Evolutionary conservation across 2,888 invertebrate genomes (phyloP), one percentile per base, ranked within the genome.

Genomic region (Belgica antarctica): DNA sequence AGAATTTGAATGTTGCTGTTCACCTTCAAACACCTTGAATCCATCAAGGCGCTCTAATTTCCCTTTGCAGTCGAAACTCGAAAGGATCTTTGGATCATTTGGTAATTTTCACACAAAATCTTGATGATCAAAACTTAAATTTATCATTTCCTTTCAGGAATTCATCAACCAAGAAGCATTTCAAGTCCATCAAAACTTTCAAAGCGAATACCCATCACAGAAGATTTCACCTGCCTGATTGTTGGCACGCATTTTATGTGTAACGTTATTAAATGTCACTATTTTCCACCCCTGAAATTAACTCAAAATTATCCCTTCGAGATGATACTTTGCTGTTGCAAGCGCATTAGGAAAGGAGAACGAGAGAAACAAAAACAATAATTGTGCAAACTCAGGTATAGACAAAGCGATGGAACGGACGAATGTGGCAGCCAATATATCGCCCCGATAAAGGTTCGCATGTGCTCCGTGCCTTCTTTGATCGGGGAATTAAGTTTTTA

Each of bases 231-330:
- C 68, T 68, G 68, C 57, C 31, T 27, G 31, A 68, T 68, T 57
- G 57, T 34, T 68, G 68, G 68, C 68, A 68, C 68, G 68, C 68
- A 68, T 68, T 68, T 68, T 68, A 68, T 52, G 68, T 68, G 68
- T 68, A 68, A 68, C 57, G 57, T 68, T 57, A 31, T 57, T 68
- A 57, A 68, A 68, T 68, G 68, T 68, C 68, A 68, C 68, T 68
- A 68, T 68, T 57, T 57, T 34, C 68, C 68, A 46, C 68, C 68
- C 68, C 46, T 68, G 31, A 68, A 68, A 66, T 66, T 66, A 66
- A 66, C 52, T 52, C 25, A 52, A 52, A 47, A 52, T 68, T 57
- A 27, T 52, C 57, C 47, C 24, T 12, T 25, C 59, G 52, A 52
- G 22, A 52, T 41, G 5, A 52, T 5, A 52, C 22, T 31, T 31